Evolutionary conservation across 2,797 vertebrate genomes (phyloP).

Genomic region (Pangasius djambal): DNA sequence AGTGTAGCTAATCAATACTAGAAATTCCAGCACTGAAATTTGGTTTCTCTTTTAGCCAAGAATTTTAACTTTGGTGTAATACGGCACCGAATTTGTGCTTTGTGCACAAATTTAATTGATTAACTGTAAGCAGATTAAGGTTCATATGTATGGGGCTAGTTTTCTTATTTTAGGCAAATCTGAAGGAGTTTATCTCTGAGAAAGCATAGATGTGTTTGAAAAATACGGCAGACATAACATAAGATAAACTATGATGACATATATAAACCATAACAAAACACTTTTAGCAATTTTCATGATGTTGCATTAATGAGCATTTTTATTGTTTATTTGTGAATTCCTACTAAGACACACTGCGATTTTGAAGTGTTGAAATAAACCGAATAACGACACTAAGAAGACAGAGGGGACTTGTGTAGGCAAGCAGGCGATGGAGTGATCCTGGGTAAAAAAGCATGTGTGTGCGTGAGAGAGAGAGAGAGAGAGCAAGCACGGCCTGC

Average conservation of each 20-base stretch:
- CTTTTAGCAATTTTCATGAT: not conserved
- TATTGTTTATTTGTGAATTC: not conserved
- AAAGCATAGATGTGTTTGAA: not conserved
- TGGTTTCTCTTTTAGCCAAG: not conserved
- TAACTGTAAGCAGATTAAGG: not conserved
- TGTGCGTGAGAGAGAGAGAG: not conserved
- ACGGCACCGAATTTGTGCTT: not conserved
- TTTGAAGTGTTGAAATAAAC: slow-evolving; percentile 43
- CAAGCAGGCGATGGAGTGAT: slow-evolving; percentile 21
- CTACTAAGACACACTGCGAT: slow-evolving; percentile 8
- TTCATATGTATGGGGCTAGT: not conserved
- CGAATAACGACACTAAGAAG: slow-evolving; percentile 27
- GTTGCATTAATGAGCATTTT: not conserved
- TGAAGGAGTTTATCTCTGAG: not conserved
- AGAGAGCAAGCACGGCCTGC: not conserved
- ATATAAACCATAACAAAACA: not conserved
- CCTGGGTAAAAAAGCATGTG: not conserved
- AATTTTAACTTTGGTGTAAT: not conserved
- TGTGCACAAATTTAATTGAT: not conserved
- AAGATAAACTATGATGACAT: not conserved
- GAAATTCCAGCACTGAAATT: not conserved
- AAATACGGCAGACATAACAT: not conserved
- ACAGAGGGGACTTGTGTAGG: slow-evolving; percentile 50
- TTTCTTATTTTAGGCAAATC: not conserved
- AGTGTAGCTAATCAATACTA: not conserved